Percentiles rank a stretch among this genome's conserved stretches.
Conservation (phyloP, 2,797 vertebrate species). For the Tinamus major region DNA sequence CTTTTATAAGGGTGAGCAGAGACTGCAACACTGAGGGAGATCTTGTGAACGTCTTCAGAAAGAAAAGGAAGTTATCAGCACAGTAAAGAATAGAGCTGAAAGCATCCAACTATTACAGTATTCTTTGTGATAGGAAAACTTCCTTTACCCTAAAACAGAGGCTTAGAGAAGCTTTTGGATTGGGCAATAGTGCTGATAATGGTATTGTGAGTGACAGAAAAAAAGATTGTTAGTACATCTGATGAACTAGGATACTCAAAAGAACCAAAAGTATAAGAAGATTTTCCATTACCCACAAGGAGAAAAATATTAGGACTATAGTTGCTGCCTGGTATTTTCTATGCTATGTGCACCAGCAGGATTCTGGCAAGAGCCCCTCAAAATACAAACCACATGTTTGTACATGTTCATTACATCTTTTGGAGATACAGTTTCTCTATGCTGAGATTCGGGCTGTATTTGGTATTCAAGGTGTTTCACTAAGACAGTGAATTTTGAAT, state of each 20-base stretch:
- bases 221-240: background rate
- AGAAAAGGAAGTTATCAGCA: background rate
- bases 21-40: background rate
- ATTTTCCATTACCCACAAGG: background rate
- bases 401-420: background rate
- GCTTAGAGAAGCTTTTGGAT: background rate
- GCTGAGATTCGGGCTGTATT: background rate
- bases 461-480: background rate
- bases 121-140: background rate
- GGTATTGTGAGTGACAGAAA: background rate
- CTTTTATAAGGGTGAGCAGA: background rate
- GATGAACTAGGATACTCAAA: background rate
- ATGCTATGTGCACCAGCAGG: background rate
- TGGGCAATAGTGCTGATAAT: background rate
- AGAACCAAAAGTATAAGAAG: background rate
- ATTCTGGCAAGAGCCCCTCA: background rate
- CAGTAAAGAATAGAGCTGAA: background rate
- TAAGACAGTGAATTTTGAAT: background rate
- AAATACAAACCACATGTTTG: background rate
- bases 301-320: background rate
- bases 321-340: background rate
- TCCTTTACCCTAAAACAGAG: background rate
- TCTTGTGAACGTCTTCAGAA: background rate
- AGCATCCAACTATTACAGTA: background rate
- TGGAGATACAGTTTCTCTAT: background rate